Base-by-base conservation (phyloP, 1,140 invertebrate genomes). In the Apolygus lucorum region DNA sequence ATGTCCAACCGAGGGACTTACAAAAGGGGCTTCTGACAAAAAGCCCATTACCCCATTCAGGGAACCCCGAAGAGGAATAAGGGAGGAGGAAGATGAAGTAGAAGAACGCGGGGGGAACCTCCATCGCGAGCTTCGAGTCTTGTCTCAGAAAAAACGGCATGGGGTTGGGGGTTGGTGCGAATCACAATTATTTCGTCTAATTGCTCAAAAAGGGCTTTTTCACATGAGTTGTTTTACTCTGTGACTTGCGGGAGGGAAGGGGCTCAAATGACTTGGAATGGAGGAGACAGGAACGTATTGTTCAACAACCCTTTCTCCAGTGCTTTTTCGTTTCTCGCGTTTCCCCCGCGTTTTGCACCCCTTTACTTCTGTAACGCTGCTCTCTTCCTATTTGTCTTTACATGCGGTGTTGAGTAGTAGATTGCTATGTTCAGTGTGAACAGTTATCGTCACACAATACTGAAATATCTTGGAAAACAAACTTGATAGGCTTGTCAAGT, bases 121-220 rank as follows among this genome's bases (percentile, higher is more conserved):
- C 34, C 4, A 17, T 17, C 17, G 34, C 4, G 34, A 42, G 17
- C 17, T 4, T 17, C 17, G 4, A 8, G 4, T 42, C 34, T 42
- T 17, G 34, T 8, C 4, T 4, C 4, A 21, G 22, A 59, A 59
- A 59, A 59, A 21, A 59, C 22, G 54, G 54, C 11, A 11, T 4
- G 54, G 54, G 11, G 22, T 8, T 14, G 54, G 22, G 11, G 22
- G 54, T 11, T 8, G 54, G 54, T 59, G 54, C 54, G 54, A 59
- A 59, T 59, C 54, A 59, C 54, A 59, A 59, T 59, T 59, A 59
- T 59, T 59, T 24, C 2, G 54, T 59, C 22, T 59, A 59, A 59
- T 59, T 59, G 54, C 54, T 59, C 54, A 59, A 59, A 59, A 59
- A 59, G n/a, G 54, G 54, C 54, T 59, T 59, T 42, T 59, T 59